These are phyloP conservation scores for Yponomeuta malinellus DNA, from an alignment of 2,888 invertebrate genomes.

Conservation along the genomic window DNA sequence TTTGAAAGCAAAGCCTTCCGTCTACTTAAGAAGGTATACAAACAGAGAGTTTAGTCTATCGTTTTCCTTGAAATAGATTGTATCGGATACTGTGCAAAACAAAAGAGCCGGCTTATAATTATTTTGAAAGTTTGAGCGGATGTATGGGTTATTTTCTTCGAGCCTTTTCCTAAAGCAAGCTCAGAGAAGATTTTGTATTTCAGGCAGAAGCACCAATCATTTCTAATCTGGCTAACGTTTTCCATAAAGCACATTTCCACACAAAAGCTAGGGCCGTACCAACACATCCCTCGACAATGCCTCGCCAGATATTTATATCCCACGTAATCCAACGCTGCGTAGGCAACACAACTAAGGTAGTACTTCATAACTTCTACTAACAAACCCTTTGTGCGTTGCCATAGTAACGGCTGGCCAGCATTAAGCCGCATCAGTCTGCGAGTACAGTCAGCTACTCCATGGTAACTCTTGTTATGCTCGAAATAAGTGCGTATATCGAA, in stretches of 20 bases:
- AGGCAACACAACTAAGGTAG: constrained; percentile 48
- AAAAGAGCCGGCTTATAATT: no score
- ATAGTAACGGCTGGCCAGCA: constrained; percentile 48
- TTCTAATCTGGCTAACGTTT: background rate
- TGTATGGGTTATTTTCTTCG: no score
- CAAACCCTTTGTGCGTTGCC: constrained; percentile 59
- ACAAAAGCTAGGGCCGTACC: constrained; percentile 5
- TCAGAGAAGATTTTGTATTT: background rate
- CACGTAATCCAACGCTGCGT: constrained; percentile 32
- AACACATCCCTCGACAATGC: constrained; percentile 25
- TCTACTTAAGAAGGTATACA: background rate
- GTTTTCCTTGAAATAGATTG: no score
- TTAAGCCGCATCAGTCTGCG: constrained; percentile 61
- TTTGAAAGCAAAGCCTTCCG: background rate
- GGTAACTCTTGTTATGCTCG: no score
- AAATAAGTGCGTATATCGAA: no score
- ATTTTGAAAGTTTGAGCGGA: no score
- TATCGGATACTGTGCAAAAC: no score
- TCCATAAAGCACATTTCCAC: background rate
- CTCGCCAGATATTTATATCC: constrained; percentile 16
- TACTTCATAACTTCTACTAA: constrained; percentile 69
- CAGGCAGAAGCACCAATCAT: constrained; percentile 7
- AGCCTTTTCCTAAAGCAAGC: no score
- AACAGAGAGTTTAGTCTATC: no score
- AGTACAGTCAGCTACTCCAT: constrained; percentile 16